phyloP scores from a whole-genome alignment of 2,113 vertebrate species.

The Leptodactylus fuscus region DNA sequence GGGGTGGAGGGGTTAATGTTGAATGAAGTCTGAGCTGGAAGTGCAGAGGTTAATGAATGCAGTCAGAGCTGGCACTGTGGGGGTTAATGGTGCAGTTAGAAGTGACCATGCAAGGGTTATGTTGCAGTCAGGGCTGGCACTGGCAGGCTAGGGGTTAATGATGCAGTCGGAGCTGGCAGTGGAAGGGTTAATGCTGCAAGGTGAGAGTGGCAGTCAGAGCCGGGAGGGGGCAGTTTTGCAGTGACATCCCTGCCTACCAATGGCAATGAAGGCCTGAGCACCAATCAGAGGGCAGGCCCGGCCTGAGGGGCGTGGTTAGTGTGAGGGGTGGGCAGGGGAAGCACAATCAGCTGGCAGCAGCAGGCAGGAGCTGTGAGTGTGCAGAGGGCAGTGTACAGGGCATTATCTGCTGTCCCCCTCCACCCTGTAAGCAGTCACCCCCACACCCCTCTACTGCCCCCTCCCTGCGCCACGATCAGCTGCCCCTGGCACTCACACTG shows the following conservation, averaged over 20 bases:
- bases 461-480: neutral
- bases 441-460: neutral
- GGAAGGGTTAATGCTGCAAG: neutral
- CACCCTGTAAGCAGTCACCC: neutral
- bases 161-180: neutral
- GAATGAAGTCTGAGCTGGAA: neutral
- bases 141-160: constrained; percentile 46
- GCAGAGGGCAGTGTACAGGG: constrained; percentile 31
- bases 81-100: neutral
- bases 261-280: neutral
- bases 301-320: neutral
- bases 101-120: neutral
- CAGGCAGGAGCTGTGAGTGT: constrained; percentile 29
- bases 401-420: neutral
- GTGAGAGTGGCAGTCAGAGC: neutral
- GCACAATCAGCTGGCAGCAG: constrained; percentile 54
- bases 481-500: neutral
- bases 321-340: constrained; percentile 20
- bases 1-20: neutral
- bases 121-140: neutral
- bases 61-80: neutral
- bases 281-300: neutral
- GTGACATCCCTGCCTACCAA: constrained; percentile 52
- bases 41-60: neutral
- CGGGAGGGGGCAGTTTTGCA: constrained; percentile 34